phyloP scores from a whole-genome alignment of 35 echinoderm and acorn worm genomes.

The Nesometra sesokonis region DNA sequence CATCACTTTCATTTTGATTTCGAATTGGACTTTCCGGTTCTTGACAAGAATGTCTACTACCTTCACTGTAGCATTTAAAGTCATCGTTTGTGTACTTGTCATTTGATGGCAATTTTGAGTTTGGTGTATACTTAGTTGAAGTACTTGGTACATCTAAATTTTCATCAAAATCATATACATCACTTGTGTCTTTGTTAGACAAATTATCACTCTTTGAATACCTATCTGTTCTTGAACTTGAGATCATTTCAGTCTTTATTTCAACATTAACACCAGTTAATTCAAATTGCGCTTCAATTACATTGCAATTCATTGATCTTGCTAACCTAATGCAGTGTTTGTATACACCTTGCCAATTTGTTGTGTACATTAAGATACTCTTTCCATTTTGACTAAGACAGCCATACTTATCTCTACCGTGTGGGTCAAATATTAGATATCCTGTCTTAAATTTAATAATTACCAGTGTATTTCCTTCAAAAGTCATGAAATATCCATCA shows the following conservation, averaged over 20 bases:
- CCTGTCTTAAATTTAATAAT: slow-evolving; percentile 3
- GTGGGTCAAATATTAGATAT: background rate
- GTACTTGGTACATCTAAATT: no score
- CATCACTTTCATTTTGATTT: background rate
- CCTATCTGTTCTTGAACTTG: no score
- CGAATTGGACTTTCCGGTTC: no score
- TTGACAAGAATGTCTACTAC: no score
- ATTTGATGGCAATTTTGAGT: no score
- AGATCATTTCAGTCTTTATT: background rate
- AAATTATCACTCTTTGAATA: no score
- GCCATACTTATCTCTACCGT: background rate
- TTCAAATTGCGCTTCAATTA: slow-evolving; percentile 2
- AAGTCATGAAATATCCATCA: slow-evolving; percentile 22
- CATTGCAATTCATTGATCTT: background rate
- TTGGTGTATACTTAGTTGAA: no score
- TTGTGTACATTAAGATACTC: background rate
- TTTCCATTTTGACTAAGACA: background rate
- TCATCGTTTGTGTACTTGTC: no score
- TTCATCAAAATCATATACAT: no score
- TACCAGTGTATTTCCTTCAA: slow-evolving; percentile 7
- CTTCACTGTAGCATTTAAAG: no score
- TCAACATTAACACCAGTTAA: background rate
- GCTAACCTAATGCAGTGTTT: slow-evolving; percentile 2
- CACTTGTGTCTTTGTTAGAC: no score
- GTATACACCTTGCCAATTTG: slow-evolving; percentile 18